A percentile compares a stretch with the other conserved stretches of the same genome.
Evolutionary conservation across 2,797 vertebrate species (phyloP).

Genomic region (Protonibea diacanthus): DNA sequence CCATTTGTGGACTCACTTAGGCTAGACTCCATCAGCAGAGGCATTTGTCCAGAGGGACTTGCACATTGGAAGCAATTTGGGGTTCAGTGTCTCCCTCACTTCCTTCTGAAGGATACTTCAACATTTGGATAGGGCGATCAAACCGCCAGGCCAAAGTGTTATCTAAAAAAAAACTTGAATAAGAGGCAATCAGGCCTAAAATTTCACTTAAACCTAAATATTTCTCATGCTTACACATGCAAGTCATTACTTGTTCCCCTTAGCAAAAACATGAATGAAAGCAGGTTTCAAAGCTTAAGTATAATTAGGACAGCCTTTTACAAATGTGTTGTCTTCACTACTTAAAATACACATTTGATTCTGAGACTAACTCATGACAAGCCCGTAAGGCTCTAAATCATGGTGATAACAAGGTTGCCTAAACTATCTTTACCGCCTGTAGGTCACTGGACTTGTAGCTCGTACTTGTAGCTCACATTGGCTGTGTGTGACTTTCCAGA

Average conservation of each 20-base stretch:
- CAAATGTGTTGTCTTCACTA: not conserved
- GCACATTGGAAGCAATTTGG: slow-evolving; percentile 14
- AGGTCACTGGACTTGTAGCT: slow-evolving; percentile 53
- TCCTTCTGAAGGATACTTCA: not conserved
- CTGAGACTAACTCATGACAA: not conserved
- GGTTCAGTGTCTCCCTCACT: slow-evolving; percentile 4
- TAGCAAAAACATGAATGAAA: not conserved
- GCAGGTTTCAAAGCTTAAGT: not conserved
- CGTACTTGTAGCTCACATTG: slow-evolving; percentile 33
- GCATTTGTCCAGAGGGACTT: slow-evolving; percentile 1
- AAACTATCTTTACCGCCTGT: slow-evolving; percentile 31
- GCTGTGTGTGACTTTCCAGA: slow-evolving; percentile 48
- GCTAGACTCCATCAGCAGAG: slow-evolving; percentile 4
- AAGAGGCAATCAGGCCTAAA: not conserved
- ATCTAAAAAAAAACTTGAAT: slow-evolving; percentile 4
- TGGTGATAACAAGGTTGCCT: slow-evolving; percentile 38
- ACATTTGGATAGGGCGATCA: not conserved
- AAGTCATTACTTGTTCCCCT: too few species aligned
- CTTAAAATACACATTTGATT: not conserved
- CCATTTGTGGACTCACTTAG: slow-evolving; percentile 4
- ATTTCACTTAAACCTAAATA: not conserved
- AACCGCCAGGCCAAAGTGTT: not conserved
- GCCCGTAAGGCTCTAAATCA: slow-evolving; percentile 36
- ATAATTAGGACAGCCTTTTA: not conserved
- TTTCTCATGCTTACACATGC: too few species aligned